Conservation (phyloP, 2,888 invertebrate species). For the Dolichomitus sp. region DNA sequence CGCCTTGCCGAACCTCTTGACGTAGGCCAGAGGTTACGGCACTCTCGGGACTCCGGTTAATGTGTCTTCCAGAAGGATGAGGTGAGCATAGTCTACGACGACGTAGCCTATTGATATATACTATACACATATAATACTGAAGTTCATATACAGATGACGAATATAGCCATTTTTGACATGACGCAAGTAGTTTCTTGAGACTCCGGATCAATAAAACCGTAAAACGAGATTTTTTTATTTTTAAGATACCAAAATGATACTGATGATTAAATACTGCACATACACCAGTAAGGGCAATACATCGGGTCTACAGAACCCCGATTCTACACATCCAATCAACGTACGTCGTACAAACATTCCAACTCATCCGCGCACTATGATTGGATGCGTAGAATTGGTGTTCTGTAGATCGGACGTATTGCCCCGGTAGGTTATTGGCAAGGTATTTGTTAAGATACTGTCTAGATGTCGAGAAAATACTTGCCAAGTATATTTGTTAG, state of each 20-base stretch:
- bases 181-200: too few relatives aligned
- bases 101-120: not conserved
- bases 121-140: not conserved
- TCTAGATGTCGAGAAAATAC: not conserved
- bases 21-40: conserved; percentile 76
- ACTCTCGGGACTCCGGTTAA: conserved; percentile 79
- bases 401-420: too few relatives aligned
- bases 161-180: not conserved
- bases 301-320: too few relatives aligned
- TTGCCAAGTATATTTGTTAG: not conserved
- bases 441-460: not conserved
- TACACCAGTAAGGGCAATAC: not conserved
- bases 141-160: not conserved
- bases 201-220: too few relatives aligned
- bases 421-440: not conserved
- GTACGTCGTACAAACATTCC: too few relatives aligned
- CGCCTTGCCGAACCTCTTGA: conserved; percentile 71
- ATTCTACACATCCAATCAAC: too few relatives aligned
- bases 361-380: too few relatives aligned
- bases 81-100: conserved; percentile 40
- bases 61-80: conserved; percentile 74
- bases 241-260: too few relatives aligned
- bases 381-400: too few relatives aligned
- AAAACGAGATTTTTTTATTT: too few relatives aligned
- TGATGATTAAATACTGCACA: not conserved